Conservation (phyloP, 2,888 invertebrate genomes). For the Eristalis pertinax region DNA sequence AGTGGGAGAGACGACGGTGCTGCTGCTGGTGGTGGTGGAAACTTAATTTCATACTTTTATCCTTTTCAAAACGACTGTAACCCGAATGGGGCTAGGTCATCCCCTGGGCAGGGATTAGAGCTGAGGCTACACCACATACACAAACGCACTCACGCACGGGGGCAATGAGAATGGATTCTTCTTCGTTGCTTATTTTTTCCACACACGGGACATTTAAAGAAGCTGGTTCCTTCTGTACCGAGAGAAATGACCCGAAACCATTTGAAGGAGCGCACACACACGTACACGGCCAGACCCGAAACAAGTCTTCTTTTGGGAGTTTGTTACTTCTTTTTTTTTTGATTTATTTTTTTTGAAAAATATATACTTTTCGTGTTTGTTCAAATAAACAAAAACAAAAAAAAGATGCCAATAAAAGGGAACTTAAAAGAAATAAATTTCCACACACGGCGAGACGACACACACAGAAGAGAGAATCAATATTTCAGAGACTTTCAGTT, state of each 20-base stretch:
- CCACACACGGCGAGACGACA: conserved; percentile 34
- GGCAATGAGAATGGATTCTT: conserved; percentile 10
- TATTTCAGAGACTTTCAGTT: conserved; percentile 64
- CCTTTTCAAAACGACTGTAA: conserved; percentile 33
- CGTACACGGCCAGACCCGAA: neutral
- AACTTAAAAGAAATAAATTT: conserved; percentile 41
- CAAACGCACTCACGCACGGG: conserved; percentile 28
- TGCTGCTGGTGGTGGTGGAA: neutral
- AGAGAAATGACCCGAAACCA: conserved; percentile 11
- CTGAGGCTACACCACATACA: conserved; percentile 18
- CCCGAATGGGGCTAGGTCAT: conserved; percentile 66
- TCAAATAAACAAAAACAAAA: conserved; percentile 15
- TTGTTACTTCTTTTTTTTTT: neutral
- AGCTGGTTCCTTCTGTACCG: neutral
- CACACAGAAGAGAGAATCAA: conserved; percentile 67
- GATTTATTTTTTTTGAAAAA: neutral
- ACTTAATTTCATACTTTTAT: conserved; percentile 47
- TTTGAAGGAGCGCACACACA: neutral
- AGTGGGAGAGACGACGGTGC: neutral
- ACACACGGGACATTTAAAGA: conserved; percentile 2
- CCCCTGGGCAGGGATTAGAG: conserved; percentile 48
- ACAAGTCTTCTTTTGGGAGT: neutral
- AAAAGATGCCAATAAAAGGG: conserved; percentile 3
- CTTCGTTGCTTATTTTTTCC: neutral
- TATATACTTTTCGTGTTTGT: neutral